Evolutionary conservation across 1,140 invertebrate genomes (phyloP).

Genomic region (Cotesia glomerata): DNA sequence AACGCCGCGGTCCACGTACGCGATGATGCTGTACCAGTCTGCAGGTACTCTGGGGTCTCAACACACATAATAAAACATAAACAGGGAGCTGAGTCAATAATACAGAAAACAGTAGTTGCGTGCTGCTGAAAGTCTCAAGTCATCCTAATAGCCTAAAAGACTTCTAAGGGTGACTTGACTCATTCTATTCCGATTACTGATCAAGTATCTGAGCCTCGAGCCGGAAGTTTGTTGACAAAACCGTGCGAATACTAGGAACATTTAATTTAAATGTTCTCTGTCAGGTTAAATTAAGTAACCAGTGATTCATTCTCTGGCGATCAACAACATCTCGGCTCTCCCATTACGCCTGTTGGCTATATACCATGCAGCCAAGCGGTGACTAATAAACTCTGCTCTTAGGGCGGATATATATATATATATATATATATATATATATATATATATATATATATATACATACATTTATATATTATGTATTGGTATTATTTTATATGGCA

Average conservation of each 20-base stretch:
- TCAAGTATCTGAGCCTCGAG: not conserved
- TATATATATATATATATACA: too few species aligned
- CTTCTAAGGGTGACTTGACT: too few species aligned
- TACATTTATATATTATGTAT: not conserved
- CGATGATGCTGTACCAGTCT: conserved; percentile 16
- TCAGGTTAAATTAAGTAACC: not conserved
- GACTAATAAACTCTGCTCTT: conserved; percentile 10
- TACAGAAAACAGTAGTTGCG: not conserved
- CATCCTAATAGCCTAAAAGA: too few species aligned
- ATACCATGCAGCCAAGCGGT: not conserved
- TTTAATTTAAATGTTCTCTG: not conserved
- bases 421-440: too few species aligned
- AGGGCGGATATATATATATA: conserved; percentile 8
- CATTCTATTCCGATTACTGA: too few species aligned
- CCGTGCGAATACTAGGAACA: conserved; percentile 5
- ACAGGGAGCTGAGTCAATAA: not conserved
- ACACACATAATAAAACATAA: not conserved
- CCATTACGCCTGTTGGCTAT: conserved; percentile 16
- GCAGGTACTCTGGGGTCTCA: not conserved
- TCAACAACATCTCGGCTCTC: conserved; percentile 18
- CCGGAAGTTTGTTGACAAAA: conserved; percentile 11
- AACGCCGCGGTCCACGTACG: conserved; percentile 46
- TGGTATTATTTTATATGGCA: conserved; percentile 8
- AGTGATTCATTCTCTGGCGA: conserved; percentile 18
- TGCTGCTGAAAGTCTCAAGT: not conserved